Conservation (phyloP, 35 echinoderm and acorn worm genomes). For the Lytechinus variegatus region DNA sequence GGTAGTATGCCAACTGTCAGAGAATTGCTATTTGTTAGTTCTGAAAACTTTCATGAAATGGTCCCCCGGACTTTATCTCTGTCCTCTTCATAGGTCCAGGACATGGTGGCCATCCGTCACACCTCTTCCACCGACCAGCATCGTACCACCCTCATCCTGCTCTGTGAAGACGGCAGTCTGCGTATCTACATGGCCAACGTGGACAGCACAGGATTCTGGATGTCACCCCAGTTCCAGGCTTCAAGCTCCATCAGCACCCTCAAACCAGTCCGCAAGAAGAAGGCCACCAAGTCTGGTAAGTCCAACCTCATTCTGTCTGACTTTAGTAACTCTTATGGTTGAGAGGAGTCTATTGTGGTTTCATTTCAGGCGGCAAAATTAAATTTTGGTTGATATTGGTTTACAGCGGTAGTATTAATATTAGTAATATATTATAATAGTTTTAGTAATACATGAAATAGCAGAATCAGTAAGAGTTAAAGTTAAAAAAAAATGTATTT, state of each 20-base stretch:
- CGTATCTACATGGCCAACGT: slow-evolving; percentile 99
- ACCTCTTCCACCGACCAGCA: slow-evolving; percentile 96
- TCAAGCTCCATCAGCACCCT: slow-evolving; percentile 86
- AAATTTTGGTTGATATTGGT: too few relatives aligned
- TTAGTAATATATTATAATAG: too few relatives aligned
- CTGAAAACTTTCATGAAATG: too few relatives aligned
- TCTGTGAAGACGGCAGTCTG: slow-evolving; percentile 98
- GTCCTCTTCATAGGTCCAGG: slow-evolving; percentile 70
- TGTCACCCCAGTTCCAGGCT: slow-evolving; percentile 92
- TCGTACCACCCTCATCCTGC: slow-evolving; percentile 92
- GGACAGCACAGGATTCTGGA: slow-evolving; percentile 94
- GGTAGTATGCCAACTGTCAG: too few relatives aligned
- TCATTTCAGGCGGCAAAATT: too few relatives aligned
- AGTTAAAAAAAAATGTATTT: too few relatives aligned
- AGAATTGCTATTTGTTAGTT: too few relatives aligned
- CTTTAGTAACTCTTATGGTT: not conserved
- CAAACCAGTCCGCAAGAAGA: slow-evolving; percentile 95
- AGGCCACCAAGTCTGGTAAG: slow-evolving; percentile 84
- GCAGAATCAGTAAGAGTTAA: too few relatives aligned
- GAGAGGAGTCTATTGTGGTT: too few relatives aligned
- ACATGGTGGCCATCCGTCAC: slow-evolving; percentile 99
- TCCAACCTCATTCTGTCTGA: not conserved
- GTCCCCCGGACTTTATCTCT: not conserved
- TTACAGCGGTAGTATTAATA: too few relatives aligned
- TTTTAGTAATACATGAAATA: too few relatives aligned